Percentiles rank a stretch among this genome's conserved stretches.
Conservation (phyloP, 1,140 invertebrate species). For the Orius insidiosus region DNA sequence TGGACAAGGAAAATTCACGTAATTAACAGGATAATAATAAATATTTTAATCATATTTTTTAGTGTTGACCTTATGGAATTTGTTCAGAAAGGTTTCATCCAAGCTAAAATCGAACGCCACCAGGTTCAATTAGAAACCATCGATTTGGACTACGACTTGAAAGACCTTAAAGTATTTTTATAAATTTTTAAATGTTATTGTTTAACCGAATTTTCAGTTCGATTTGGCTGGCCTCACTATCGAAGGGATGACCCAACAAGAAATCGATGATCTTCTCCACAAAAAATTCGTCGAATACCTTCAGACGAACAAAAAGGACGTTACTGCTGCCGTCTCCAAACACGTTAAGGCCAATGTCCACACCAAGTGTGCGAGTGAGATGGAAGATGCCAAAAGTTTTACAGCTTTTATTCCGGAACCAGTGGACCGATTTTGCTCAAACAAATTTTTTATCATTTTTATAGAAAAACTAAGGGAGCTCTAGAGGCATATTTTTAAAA, state of each 20-base stretch:
- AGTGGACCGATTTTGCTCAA: no score
- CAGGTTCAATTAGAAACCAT: neutral
- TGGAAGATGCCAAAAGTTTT: no score
- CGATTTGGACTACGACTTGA: constrained; percentile 1
- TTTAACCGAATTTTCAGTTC: constrained; percentile 1
- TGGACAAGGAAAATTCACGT: constrained; percentile 10
- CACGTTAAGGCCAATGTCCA: no score
- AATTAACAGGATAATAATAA: neutral
- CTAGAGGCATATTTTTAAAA: no score
- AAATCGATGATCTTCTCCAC: constrained; percentile 6
- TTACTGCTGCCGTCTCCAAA: neutral
- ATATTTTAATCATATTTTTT: neutral
- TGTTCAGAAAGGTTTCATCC: neutral
- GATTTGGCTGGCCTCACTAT: neutral
- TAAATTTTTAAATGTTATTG: neutral
- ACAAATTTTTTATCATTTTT: no score
- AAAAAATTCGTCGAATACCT: neutral
- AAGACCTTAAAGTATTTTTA: neutral
- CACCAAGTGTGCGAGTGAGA: no score
- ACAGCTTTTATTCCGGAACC: no score
- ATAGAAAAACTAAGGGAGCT: no score
- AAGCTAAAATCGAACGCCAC: constrained; percentile 1
- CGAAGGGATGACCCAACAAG: constrained; percentile 7
- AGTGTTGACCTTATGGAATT: constrained; percentile 1
- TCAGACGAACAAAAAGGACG: neutral